Evolutionary conservation across 2,113 vertebrate genomes (phyloP).

Genomic region (Microtus pennsylvanicus): DNA sequence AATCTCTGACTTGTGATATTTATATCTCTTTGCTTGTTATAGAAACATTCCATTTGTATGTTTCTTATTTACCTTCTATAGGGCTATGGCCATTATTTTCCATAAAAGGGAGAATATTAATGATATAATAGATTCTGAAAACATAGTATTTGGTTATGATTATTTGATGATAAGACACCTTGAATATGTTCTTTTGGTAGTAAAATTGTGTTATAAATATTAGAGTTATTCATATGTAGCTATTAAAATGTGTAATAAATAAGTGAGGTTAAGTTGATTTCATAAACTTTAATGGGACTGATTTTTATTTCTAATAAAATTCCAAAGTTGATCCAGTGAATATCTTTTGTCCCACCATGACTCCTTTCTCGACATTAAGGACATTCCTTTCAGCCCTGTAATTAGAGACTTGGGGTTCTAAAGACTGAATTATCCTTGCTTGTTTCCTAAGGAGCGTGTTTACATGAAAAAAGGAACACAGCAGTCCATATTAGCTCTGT

Average conservation of each 20-base stretch:
- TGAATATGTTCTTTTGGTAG: not conserved
- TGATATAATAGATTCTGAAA: not conserved
- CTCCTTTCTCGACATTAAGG: not conserved
- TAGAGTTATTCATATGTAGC: not conserved
- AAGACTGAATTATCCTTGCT: not conserved
- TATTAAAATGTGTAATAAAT: conserved; percentile 2
- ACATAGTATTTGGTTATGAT: not conserved
- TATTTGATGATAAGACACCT: not conserved
- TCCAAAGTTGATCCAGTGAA: not conserved
- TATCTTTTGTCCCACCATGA: not conserved
- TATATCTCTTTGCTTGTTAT: not conserved
- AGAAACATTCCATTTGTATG: not conserved
- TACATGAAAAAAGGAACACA: not conserved
- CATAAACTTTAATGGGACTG: not conserved
- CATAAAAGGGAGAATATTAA: not conserved
- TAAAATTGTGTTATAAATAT: not conserved
- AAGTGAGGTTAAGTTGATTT: not conserved
- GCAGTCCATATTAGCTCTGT: not conserved
- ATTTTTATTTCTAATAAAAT: not conserved
- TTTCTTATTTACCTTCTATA: not conserved
- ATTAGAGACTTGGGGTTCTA: not conserved
- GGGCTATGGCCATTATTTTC: not conserved
- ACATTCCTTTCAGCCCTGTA: not conserved
- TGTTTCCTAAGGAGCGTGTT: not conserved
- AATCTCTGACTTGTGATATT: not conserved